These are phyloP conservation scores for Habrosyne pyritoides DNA, from an alignment of 2,888 invertebrate species.

Conservation along the genomic window DNA sequence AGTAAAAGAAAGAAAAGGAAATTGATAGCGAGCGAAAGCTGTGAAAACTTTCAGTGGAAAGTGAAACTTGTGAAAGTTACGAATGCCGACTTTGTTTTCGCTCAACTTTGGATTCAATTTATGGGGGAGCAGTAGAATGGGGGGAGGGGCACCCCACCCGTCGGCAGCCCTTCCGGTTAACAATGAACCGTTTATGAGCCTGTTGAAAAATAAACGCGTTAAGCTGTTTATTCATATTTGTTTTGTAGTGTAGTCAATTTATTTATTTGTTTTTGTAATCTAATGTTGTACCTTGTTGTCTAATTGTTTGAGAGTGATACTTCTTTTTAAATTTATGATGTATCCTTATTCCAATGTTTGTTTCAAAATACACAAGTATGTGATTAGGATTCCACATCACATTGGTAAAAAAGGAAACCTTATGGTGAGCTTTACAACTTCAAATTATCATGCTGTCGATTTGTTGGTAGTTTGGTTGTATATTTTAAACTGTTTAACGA, in stretches of 20 bases:
- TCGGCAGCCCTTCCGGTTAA: conserved; percentile 37
- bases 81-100: conserved; percentile 71
- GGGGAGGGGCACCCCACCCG: conserved; percentile 32
- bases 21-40: conserved; percentile 71
- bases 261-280: not conserved
- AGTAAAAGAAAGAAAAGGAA: conserved; percentile 42
- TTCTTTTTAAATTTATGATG: too few species aligned
- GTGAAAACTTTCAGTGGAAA: conserved; percentile 70
- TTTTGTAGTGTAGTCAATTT: conserved; percentile 7
- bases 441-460: too few species aligned
- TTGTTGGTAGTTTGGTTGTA: too few species aligned
- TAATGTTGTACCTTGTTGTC: too few species aligned
- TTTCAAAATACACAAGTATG: too few species aligned
- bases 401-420: too few species aligned
- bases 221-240: conserved; percentile 18
- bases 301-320: too few species aligned
- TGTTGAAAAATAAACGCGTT: conserved; percentile 34
- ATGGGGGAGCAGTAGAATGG: conserved; percentile 40
- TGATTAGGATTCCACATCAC: too few species aligned
- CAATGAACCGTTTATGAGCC: conserved; percentile 43
- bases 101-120: conserved; percentile 75
- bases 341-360: too few species aligned
- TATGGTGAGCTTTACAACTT: too few species aligned
- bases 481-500: too few species aligned
- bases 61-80: conserved; percentile 76